A percentile compares a stretch with the other conserved stretches of the same genome.
These are phyloP conservation scores for Pyralis farinalis DNA, from an alignment of 2,888 invertebrate genomes.

Conservation along the genomic window DNA sequence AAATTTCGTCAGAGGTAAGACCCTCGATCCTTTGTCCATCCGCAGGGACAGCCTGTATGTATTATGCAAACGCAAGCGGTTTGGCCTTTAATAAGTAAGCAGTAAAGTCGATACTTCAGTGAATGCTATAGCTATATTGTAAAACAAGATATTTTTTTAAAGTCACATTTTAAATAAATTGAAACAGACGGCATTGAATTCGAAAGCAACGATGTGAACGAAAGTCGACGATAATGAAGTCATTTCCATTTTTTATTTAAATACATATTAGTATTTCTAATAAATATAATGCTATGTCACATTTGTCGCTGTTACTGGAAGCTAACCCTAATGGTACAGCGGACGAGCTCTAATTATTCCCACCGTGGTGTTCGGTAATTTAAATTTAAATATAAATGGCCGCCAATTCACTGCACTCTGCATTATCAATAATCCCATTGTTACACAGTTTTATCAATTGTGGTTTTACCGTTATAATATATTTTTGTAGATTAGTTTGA, in stretches of 20 bases:
- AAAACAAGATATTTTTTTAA: too few species aligned
- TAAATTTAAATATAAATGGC: neutral
- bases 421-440: neutral
- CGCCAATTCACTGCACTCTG: neutral
- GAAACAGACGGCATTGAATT: too few species aligned
- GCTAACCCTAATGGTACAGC: neutral
- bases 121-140: neutral
- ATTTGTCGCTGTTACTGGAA: neutral
- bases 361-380: neutral
- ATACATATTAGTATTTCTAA: too few species aligned
- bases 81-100: neutral
- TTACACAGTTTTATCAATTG: neutral
- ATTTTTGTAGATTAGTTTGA: too few species aligned
- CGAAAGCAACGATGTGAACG: too few species aligned
- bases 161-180: too few species aligned
- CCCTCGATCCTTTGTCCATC: neutral
- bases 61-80: neutral
- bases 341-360: neutral
- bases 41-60: neutral
- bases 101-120: neutral
- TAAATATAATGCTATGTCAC: too few species aligned
- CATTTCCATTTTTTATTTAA: too few species aligned
- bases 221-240: too few species aligned
- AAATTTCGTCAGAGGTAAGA: neutral
- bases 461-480: too few species aligned